These are phyloP conservation scores for Phorcus lineatus DNA, from an alignment of 2,888 invertebrate genomes.

Conservation along the genomic window DNA sequence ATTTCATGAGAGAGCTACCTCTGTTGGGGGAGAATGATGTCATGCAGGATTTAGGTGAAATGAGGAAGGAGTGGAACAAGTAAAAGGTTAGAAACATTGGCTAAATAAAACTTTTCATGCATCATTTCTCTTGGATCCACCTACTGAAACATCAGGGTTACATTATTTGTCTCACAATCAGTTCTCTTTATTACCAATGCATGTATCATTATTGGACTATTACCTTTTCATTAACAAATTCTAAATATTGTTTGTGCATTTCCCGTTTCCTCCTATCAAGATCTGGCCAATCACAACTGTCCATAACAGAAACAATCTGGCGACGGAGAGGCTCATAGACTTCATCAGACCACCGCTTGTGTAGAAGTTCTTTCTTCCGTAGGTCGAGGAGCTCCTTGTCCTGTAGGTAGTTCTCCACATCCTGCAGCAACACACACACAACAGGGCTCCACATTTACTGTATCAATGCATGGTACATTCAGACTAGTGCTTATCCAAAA, in stretches of 20 bases:
- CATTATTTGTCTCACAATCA: neutral
- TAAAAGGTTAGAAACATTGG: no score
- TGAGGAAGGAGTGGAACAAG: no score
- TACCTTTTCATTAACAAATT: conserved; percentile 73
- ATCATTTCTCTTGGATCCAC: neutral
- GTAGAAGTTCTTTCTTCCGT: conserved; percentile 71
- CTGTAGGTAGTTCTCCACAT: conserved; percentile 56
- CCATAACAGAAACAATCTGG: conserved; percentile 66
- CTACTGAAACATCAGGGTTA: no score
- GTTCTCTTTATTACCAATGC: no score
- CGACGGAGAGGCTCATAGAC: conserved; percentile 71
- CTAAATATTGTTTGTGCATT: conserved; percentile 71
- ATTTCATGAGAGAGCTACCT: no score
- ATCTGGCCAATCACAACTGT: conserved; percentile 62
- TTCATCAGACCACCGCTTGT: conserved; percentile 71
- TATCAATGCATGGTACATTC: neutral
- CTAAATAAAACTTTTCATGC: no score
- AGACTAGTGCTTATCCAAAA: no score
- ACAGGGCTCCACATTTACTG: neutral
- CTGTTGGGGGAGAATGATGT: no score
- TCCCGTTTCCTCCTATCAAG: conserved; percentile 66
- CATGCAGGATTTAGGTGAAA: neutral
- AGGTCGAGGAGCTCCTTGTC: conserved; percentile 59
- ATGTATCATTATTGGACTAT: neutral
- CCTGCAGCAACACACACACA: conserved; percentile 44